Evolutionary conservation across 30 jellyfish, hydroid and myxozoan species (phyloP).

Genomic region (Aurelia sp.): DNA sequence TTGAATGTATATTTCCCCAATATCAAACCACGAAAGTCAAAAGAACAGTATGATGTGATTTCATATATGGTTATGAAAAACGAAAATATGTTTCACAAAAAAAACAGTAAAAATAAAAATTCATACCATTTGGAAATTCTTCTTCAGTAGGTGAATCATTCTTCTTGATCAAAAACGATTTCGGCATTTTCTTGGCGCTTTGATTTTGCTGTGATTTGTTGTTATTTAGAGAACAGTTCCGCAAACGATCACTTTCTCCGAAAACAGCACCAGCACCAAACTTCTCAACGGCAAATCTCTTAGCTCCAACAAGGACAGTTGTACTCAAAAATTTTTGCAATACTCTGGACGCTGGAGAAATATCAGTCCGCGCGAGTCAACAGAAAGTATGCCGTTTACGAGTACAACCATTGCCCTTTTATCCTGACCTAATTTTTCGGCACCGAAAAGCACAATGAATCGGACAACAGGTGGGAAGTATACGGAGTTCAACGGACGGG

Average conservation of each 20-base stretch:
- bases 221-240: background rate
- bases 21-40: no score
- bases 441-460: constrained; percentile 87
- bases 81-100: no score
- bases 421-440: constrained; percentile 87
- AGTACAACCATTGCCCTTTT: constrained; percentile 73
- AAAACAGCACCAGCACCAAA: background rate
- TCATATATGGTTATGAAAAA: no score
- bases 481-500: constrained; percentile 62
- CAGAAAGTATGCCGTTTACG: constrained; percentile 79
- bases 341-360: no score
- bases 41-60: no score
- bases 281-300: no score
- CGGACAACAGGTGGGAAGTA: constrained; percentile 73
- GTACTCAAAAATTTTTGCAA: background rate
- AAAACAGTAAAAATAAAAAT: background rate
- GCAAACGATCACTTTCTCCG: background rate
- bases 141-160: constrained; percentile 49
- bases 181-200: constrained; percentile 71
- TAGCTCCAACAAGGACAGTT: background rate
- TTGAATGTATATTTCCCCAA: no score
- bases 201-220: constrained; percentile 22
- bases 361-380: constrained; percentile 10
- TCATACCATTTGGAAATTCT: constrained; percentile 59
- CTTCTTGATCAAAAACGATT: constrained; percentile 84